Conservation (phyloP, 2,888 invertebrate genomes). For the Tetrapedia diversipes region DNA sequence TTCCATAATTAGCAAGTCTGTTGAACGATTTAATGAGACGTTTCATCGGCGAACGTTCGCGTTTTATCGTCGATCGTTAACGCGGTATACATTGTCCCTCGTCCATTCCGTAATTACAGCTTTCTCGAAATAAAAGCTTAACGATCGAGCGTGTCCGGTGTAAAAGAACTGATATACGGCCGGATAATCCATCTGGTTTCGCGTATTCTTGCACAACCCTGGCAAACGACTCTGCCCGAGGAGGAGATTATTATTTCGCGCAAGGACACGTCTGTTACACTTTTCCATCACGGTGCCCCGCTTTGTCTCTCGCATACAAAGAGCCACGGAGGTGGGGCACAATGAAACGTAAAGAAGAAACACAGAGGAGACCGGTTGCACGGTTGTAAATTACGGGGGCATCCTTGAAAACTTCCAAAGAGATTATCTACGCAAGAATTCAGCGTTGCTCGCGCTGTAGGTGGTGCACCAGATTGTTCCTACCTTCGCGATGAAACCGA, state of each 20-base stretch:
- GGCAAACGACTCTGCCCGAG: too few relatives aligned
- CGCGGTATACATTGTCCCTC: not conserved
- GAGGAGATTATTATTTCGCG: not conserved
- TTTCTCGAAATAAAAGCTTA: not conserved
- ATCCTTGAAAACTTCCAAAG: conserved; percentile 38
- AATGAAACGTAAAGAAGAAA: conserved; percentile 61
- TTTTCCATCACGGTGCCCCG: conserved; percentile 31
- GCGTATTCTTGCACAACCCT: not conserved
- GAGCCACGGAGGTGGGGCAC: conserved; percentile 2
- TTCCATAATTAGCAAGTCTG: not conserved
- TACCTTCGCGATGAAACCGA: conserved; percentile 14
- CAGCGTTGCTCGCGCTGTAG: conserved; percentile 27
- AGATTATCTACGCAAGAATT: conserved; percentile 52
- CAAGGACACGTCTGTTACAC: conserved; percentile 40
- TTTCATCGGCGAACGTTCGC: not conserved
- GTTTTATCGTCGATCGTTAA: conserved; percentile 2
- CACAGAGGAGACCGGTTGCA: not conserved
- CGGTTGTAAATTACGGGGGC: conserved; percentile 52
- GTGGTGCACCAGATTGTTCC: conserved; percentile 53
- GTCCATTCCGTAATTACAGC: not conserved
- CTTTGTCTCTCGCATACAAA: conserved; percentile 20
- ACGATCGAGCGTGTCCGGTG: not conserved
- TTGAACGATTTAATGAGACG: conserved; percentile 20
- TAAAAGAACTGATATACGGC: not conserved
- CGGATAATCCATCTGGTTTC: not conserved